These are phyloP conservation scores for Gopherus evgoodei DNA, from an alignment of 2,113 vertebrate genomes.

Conservation along the genomic window DNA sequence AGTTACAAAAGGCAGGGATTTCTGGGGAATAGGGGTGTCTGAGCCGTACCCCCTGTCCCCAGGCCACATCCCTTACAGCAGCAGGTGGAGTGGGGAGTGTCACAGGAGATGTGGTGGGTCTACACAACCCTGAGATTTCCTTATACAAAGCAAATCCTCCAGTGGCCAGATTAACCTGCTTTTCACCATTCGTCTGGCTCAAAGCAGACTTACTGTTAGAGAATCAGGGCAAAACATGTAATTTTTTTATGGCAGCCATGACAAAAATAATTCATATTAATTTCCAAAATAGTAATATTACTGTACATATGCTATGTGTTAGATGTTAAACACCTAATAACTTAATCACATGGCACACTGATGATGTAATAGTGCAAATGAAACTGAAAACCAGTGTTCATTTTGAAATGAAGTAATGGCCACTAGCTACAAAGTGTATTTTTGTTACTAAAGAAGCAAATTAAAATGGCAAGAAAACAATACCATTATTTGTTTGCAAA, in stretches of 20 bases:
- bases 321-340: not conserved
- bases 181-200: not conserved
- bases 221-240: not conserved
- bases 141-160: not conserved
- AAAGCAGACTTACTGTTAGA: not conserved
- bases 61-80: not conserved
- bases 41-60: not conserved
- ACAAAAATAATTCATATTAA: not conserved
- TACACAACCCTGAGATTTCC: not conserved
- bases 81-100: not conserved
- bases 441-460: conserved; percentile 79
- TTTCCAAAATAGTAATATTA: conserved; percentile 29
- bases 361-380: not conserved
- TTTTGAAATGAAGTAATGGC: conserved; percentile 60
- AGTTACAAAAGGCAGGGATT: not conserved
- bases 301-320: not conserved
- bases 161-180: not conserved
- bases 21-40: not conserved
- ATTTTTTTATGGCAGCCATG: not conserved
- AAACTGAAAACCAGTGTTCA: not conserved
- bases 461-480: conserved; percentile 77
- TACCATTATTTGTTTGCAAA: conserved; percentile 76
- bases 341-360: accelerated
- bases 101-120: not conserved
- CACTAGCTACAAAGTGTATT: conserved; percentile 71